Base-by-base conservation (phyloP, 2,888 invertebrate genomes). In the Scaptomyza parva region DNA sequence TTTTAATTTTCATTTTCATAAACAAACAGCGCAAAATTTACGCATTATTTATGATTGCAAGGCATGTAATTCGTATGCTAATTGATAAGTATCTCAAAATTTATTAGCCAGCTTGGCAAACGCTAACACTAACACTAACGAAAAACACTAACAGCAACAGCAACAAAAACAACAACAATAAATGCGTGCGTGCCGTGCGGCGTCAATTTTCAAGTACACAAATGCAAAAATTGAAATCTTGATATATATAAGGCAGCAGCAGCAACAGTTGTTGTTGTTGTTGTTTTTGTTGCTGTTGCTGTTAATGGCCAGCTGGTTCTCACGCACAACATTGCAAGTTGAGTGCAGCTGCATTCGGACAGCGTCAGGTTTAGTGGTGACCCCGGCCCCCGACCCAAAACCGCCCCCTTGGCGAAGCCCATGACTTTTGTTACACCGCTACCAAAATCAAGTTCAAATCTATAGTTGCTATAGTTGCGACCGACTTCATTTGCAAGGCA, bases 1-100 rank as follows among this genome's bases (percentile, higher is more conserved):
- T 55, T 53, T 39, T 41, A 35, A 59, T 66, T 67, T 72, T 58
- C 9, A 41, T 57, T 70, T 73, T 70, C 53, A 65, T 48, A 70
- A 66, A 72, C 65, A 78, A 78, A 78, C 71, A 72, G 53, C 70
- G 67, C 65, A 69, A 74, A 72, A 63, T 74, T 73, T 83, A 89
- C 89, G 88, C 89, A 89, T 89, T 89, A 89, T 89, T 89, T 89
- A 89, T 89, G 87, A 88, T 85, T 88, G 79, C 84, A 88, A 83
- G 81, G 74, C 89, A 89, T 89, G 88, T 89, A 89, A 88, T 86
- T 86, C 86, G 86, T 86, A 86, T 86, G 86, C 86, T 88, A 86
- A 86, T 85, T 88, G 86, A 86, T 86, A 88, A 86, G 82, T 86
- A 88, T 86, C 88, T 86, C 35, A 65, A 80, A 86, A 89, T 86